Evolutionary conservation across 1,140 invertebrate genomes (phyloP), one percentile per base, ranked within the genome.

Genomic region (Aleiodes sp.): DNA sequence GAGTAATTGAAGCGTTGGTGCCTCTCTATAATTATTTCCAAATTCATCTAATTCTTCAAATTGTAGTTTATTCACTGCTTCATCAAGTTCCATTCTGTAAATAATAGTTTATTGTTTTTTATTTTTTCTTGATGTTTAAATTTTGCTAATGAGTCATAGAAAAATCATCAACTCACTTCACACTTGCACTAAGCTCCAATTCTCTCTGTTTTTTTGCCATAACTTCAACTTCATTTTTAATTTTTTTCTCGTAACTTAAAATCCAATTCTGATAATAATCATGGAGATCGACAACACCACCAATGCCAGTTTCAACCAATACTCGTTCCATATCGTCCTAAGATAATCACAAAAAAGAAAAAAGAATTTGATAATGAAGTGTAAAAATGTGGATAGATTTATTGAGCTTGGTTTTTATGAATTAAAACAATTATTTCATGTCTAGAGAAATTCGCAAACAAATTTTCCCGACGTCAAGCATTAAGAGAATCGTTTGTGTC

Each of bases 241-340:
- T 82, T 65, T 85, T 82, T 41, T 81, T 73, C 64, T 88, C 87
- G 71, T 88, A 88, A 26, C 82, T 82, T 4, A 90, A 70, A 43
- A 90, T 73, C 46, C 86, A 83, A 65, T 85, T 85, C 73, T 88
- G 85, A 73, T 90, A 89, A 75, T 88, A 89, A 63, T 86, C 80
- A 65, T 89, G 84, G 16, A 90, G 70, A 10, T 75, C 79, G 7
- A 79, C 76, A 8, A 89, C 77, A 67, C 87, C 87, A 26, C 89
- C 89, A 1, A 89, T 70, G 2, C 87, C 87, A 75, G 88, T 86
- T 76, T 90, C 88, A 35, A 88, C 76, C 16, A 89, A 84, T 31
- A 89, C 88, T 75, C 88, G 86, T 71, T 90, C 88, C 67, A 89
- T 77, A 37, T 85, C 80, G 77, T 90, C 89, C 88, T 90, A 62